phyloP scores from a whole-genome alignment of 2,888 invertebrate genomes.

The Romanomermis culicivorax region DNA sequence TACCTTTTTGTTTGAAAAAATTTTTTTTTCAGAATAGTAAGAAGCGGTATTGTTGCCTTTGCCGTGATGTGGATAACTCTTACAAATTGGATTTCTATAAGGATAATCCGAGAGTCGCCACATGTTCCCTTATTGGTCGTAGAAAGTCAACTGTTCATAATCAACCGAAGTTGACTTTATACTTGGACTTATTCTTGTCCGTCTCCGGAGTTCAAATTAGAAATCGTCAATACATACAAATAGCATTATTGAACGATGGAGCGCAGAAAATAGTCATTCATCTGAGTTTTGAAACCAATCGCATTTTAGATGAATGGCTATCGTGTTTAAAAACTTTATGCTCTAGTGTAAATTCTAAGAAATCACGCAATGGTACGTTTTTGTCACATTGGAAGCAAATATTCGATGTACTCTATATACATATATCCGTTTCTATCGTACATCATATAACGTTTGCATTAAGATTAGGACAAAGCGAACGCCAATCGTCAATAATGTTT shows the following conservation, averaged over 20 bases:
- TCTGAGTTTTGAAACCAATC: neutral
- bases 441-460: too few relatives aligned
- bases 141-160: too few relatives aligned
- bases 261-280: neutral
- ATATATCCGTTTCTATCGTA: too few relatives aligned
- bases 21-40: slow-evolving; percentile 53
- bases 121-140: too few relatives aligned
- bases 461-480: too few relatives aligned
- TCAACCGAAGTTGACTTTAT: too few relatives aligned
- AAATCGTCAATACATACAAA: too few relatives aligned
- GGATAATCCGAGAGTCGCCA: slow-evolving; percentile 74
- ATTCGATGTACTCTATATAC: too few relatives aligned
- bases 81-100: slow-evolving; percentile 75
- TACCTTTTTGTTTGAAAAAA: too few relatives aligned
- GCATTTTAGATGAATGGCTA: neutral
- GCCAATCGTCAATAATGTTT: neutral
- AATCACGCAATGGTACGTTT: slow-evolving; percentile 5
- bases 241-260: too few relatives aligned
- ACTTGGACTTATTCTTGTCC: slow-evolving; percentile 77
- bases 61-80: slow-evolving; percentile 70
- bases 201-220: too few relatives aligned
- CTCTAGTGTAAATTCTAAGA: too few relatives aligned
- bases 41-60: slow-evolving; percentile 62
- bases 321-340: neutral
- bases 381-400: neutral